Conservation (phyloP, 2,113 vertebrate species). For the Acrocephalus arundinaceus region DNA sequence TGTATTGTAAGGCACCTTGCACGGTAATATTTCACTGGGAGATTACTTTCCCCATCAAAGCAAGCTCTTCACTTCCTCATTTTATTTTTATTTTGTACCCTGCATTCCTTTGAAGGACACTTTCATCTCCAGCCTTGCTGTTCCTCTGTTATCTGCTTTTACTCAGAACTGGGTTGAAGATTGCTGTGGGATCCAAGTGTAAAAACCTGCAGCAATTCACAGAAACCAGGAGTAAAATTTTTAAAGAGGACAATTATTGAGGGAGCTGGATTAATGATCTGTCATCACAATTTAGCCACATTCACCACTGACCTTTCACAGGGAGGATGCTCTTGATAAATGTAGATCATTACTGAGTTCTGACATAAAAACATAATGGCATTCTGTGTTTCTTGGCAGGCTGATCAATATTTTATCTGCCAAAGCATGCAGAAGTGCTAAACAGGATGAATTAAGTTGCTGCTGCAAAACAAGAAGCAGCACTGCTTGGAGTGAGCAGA, state of each 20-base stretch:
- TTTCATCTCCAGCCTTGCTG: slow-evolving; percentile 46
- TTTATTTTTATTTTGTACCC: slow-evolving; percentile 12
- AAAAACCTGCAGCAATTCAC: slow-evolving; percentile 36
- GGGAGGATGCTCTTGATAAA: slow-evolving; percentile 79
- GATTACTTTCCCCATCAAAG: not conserved
- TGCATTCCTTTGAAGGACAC: slow-evolving; percentile 41
- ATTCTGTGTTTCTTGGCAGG: slow-evolving; percentile 67
- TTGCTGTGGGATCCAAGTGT: slow-evolving; percentile 17
- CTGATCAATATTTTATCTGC: slow-evolving; percentile 82
- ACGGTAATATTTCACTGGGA: not conserved
- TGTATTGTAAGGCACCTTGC: not conserved
- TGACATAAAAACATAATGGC: slow-evolving; percentile 80
- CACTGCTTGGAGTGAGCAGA: not conserved
- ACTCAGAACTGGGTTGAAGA: slow-evolving; percentile 35
- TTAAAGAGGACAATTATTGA: slow-evolving; percentile 77
- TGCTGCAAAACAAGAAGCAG: not conserved
- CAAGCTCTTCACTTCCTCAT: not conserved
- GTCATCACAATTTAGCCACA: slow-evolving; percentile 80
- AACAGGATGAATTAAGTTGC: slow-evolving; percentile 40
- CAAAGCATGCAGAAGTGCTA: slow-evolving; percentile 65
- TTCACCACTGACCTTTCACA: slow-evolving; percentile 80
- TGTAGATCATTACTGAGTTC: slow-evolving; percentile 82
- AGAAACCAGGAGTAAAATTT: slow-evolving; percentile 62
- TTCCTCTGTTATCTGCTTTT: slow-evolving; percentile 40
- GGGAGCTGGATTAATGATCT: slow-evolving; percentile 82